A percentile compares a stretch with the other conserved stretches of the same genome.
phyloP scores from a whole-genome alignment of 2,797 vertebrate genomes.

The Danio choprae region DNA sequence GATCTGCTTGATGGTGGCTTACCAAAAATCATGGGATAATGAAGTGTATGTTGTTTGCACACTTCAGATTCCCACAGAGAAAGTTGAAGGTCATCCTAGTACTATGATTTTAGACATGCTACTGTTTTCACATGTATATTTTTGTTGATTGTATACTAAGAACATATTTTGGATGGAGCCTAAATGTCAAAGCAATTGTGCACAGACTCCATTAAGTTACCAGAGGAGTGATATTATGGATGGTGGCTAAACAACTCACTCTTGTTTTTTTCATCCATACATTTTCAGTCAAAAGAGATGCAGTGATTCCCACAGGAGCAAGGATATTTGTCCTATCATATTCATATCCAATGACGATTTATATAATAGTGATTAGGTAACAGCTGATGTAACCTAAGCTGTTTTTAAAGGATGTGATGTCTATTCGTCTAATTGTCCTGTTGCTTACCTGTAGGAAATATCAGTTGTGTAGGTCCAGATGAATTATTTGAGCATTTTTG shows the following conservation, averaged over 20 bases:
- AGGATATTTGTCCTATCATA: background rate
- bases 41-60: too few relatives aligned
- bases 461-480: background rate
- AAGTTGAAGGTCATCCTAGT: too few relatives aligned
- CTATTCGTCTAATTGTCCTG: background rate
- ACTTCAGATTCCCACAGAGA: too few relatives aligned
- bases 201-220: background rate
- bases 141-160: too few relatives aligned
- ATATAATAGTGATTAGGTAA: slow-evolving; percentile 21
- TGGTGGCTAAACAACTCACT: background rate
- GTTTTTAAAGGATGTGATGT: slow-evolving; percentile 3
- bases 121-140: too few relatives aligned
- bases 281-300: background rate
- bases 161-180: background rate
- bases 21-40: too few relatives aligned
- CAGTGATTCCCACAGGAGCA: background rate
- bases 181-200: background rate
- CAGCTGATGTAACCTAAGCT: slow-evolving; percentile 1
- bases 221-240: background rate
- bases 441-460: slow-evolving; percentile 9
- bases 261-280: background rate
- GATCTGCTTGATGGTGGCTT: too few relatives aligned
- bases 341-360: slow-evolving; percentile 18
- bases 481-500: background rate
- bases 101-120: too few relatives aligned